A percentile compares a stretch with the other conserved stretches of the same genome.
These are phyloP conservation scores for Thera obeliscata DNA, from an alignment of 2,888 invertebrate species.

Conservation along the genomic window DNA sequence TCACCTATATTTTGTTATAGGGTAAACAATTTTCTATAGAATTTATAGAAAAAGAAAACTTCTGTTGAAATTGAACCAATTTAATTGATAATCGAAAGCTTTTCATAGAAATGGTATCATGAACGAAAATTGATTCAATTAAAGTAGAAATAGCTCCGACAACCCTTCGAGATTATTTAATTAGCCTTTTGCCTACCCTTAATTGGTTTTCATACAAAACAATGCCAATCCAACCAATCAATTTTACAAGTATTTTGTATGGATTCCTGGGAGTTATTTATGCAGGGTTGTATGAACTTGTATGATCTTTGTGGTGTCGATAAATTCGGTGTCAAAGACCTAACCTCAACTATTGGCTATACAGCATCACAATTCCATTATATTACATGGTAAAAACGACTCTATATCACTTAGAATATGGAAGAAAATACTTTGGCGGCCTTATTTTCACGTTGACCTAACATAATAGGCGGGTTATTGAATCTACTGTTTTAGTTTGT, in stretches of 20 bases:
- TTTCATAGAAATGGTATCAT: constrained; percentile 25
- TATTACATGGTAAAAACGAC: constrained; percentile 6
- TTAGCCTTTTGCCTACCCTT: constrained; percentile 24
- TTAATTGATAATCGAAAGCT: constrained; percentile 27
- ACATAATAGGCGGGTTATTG: constrained; percentile 2
- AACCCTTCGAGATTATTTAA: constrained; percentile 34
- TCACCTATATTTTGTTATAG: not conserved
- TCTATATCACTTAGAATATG: not conserved
- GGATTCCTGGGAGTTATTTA: constrained; percentile 34
- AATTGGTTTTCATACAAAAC: constrained; percentile 32
- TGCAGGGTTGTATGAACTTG: constrained; percentile 32
- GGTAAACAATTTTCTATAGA: constrained; percentile 4
- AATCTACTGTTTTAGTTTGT: not conserved
- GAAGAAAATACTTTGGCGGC: constrained; percentile 25
- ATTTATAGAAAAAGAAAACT: constrained; percentile 1
- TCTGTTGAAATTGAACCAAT: constrained; percentile 29
- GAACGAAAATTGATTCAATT: constrained; percentile 34
- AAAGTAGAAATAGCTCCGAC: constrained; percentile 24
- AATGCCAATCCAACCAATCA: constrained; percentile 26
- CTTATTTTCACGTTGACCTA: constrained; percentile 23
- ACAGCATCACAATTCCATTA: constrained; percentile 15
- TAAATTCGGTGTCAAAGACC: constrained; percentile 31
- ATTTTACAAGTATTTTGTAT: constrained; percentile 31
- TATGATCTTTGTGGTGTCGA: constrained; percentile 36
- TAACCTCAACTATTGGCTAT: constrained; percentile 24